These are phyloP conservation scores for Pachycephus smyrnensis DNA, from an alignment of 2,888 invertebrate species.

Conservation along the genomic window DNA sequence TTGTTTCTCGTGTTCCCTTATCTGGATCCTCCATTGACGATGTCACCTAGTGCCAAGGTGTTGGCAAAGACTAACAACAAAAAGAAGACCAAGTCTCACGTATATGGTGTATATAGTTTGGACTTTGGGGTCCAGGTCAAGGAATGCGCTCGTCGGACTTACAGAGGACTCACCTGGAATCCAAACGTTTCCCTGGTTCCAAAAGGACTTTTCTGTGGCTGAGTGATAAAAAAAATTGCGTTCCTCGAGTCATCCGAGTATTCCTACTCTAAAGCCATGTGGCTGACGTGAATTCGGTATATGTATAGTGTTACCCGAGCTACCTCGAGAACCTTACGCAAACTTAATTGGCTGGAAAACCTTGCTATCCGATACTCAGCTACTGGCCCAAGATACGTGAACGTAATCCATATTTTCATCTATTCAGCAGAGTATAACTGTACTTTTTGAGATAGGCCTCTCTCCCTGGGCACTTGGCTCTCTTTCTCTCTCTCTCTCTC, in stretches of 20 bases:
- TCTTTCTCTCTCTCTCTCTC: conserved; percentile 5
- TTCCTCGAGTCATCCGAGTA: neutral
- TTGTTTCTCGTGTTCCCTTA: neutral
- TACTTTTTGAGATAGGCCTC: neutral
- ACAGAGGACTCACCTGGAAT: neutral
- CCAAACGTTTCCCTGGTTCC: neutral
- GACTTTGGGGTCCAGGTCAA: neutral
- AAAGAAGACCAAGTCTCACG: neutral
- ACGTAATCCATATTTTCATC: conserved; percentile 21
- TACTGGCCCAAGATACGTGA: conserved; percentile 58
- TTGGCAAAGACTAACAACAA: neutral
- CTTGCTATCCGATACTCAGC: conserved; percentile 61
- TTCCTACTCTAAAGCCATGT: conserved; percentile 42
- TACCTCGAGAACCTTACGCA: conserved; percentile 27
- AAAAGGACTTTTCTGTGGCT: neutral
- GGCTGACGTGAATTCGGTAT: conserved; percentile 50
- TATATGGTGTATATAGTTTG: neutral
- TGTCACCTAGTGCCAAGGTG: neutral
- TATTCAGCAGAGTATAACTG: neutral
- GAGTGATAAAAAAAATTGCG: neutral
- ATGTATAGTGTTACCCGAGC: conserved; percentile 60
- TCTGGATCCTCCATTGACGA: neutral
- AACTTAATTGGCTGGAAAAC: conserved; percentile 65
- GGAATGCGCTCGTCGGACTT: neutral
- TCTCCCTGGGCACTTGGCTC: neutral